Percentiles rank a stretch among this genome's conserved stretches.
phyloP scores from a whole-genome alignment of 2,113 vertebrate genomes.

The pig (Sus scrofa) region DNA sequence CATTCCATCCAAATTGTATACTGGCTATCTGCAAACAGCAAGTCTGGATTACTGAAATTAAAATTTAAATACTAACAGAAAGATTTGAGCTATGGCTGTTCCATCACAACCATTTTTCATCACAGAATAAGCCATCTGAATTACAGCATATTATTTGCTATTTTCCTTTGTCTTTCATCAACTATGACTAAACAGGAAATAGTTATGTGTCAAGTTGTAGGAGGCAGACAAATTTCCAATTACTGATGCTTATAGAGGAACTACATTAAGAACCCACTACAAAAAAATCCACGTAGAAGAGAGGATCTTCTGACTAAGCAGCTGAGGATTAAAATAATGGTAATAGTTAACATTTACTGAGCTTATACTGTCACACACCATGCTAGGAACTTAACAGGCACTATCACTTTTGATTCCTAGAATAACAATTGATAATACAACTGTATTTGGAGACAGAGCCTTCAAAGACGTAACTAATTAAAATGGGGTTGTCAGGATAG shows the following conservation, averaged over 20 bases:
- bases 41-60: not conserved
- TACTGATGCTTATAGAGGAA: not conserved
- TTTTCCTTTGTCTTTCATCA: not conserved
- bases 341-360: not conserved
- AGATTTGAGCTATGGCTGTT: not conserved
- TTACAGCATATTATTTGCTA: not conserved
- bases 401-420: not conserved
- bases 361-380: not conserved
- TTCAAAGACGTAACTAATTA: not conserved
- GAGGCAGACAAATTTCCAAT: slow-evolving; percentile 8
- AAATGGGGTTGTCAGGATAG: not conserved
- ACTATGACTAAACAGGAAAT: not conserved
- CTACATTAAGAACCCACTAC: not conserved
- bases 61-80: not conserved
- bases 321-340: not conserved
- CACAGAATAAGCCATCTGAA: not conserved
- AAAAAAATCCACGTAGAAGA: not conserved
- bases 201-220: not conserved
- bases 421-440: not conserved
- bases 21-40: not conserved
- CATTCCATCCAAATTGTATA: not conserved
- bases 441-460: not conserved
- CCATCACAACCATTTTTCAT: not conserved
- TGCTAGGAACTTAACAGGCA: not conserved
- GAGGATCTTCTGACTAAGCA: not conserved